Evolutionary conservation across 1,140 invertebrate genomes (phyloP), one percentile per base, ranked within the genome.

Genomic region (Euwallacea fornicatus): DNA sequence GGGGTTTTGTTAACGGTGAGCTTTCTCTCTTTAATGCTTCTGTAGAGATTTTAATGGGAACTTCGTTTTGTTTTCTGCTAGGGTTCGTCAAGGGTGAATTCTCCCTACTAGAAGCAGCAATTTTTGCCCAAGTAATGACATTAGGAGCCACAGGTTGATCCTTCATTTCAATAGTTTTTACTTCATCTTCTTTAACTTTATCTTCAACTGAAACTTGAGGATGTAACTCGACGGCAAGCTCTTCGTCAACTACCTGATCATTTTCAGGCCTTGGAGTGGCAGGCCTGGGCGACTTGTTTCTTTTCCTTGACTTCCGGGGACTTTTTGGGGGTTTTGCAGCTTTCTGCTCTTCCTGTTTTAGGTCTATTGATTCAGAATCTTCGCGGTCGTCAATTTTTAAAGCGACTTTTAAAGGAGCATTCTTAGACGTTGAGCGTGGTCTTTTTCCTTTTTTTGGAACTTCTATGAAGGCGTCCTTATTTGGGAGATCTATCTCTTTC

Each of bases 401-500:
- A 2, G 21, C 4, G 21, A 33, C 21, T 64, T 74, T 56, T 55
- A 21, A 55, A 41, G 73, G 54, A 47, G 8, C 7, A 8, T 44
- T 41, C 13, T 72, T 73, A 9, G 77, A 78, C 16, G 70, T 70
- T 54, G 75, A 75, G 67, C 82, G 75, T 0, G 84, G 84, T 41
- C 81, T 79, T 43, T 83, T 75, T 82, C 74, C 83, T 80, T 55
- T 83, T 69, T 59, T 71, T 7, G 64, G 65, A 16, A 76, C 64
- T 53, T 72, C 64, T 62, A 62, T 71, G 62, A 76, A 76, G 61
- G 83, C 85, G 76, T 87, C 83, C 56, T 82, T 77, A 76, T 86
- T 83, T 46, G n/a, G 10, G 10, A 11, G 13, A 10, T 42, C 41
- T 11, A 33, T 7, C 4, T 56, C 44, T 8, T 33, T 71, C 7